These are phyloP conservation scores for Tetragonula carbonaria DNA, from an alignment of 2,888 invertebrate species.

Conservation along the genomic window DNA sequence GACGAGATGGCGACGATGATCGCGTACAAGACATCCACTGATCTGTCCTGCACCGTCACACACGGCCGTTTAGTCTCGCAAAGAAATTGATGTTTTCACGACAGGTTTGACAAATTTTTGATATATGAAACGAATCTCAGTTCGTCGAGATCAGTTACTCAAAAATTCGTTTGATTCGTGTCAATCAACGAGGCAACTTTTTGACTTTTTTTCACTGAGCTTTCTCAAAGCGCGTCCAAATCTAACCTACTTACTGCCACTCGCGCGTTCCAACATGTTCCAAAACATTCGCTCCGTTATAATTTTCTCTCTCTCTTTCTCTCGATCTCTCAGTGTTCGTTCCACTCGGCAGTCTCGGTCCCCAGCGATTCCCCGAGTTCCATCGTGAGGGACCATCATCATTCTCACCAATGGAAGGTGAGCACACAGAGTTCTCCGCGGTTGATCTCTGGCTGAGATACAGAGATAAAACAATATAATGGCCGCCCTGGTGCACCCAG, in stretches of 20 bases:
- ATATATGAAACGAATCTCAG: too few relatives aligned
- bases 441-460: conserved; percentile 68
- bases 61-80: not conserved
- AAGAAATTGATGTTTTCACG: not conserved
- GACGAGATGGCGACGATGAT: conserved; percentile 26
- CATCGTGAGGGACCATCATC: conserved; percentile 15
- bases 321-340: conserved; percentile 1
- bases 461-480: conserved; percentile 75
- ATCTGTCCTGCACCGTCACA: not conserved
- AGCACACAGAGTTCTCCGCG: conserved; percentile 47
- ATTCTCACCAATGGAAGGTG: conserved; percentile 37
- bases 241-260: not conserved
- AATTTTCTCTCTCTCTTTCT: not conserved
- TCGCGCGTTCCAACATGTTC: not conserved
- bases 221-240: not conserved
- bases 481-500: conserved; percentile 69
- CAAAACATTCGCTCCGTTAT: not conserved
- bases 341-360: conserved; percentile 28
- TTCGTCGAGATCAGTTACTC: too few relatives aligned
- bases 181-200: too few relatives aligned
- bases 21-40: not conserved
- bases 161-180: too few relatives aligned
- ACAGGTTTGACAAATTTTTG: not conserved
- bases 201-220: not conserved
- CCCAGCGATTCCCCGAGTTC: conserved; percentile 62